Conservation (phyloP, 2,113 vertebrate genomes). For the Microtus oregoni region DNA sequence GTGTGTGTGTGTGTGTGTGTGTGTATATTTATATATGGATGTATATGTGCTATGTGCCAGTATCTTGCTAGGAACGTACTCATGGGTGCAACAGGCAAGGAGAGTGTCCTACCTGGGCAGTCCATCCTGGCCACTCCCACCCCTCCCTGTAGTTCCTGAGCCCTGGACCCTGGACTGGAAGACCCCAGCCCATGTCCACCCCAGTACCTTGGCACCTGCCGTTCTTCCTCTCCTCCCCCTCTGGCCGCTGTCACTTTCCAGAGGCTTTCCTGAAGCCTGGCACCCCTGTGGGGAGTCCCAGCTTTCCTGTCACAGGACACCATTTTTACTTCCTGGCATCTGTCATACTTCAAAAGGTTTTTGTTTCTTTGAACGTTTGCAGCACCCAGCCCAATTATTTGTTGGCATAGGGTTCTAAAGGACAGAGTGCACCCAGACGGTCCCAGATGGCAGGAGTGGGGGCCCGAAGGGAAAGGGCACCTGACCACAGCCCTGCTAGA, state of each 20-base stretch:
- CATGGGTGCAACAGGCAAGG: too few relatives aligned
- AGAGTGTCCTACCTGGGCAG: not conserved
- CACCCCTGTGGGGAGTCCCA: not conserved
- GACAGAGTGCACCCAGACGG: not conserved
- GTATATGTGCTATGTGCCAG: not conserved
- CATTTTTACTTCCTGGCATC: not conserved
- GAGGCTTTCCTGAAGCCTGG: not conserved
- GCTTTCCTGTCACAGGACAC: not conserved
- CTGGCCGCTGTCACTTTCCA: not conserved
- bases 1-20: too few relatives aligned
- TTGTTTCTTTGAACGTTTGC: not conserved
- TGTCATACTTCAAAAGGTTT: not conserved
- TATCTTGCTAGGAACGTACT: not conserved
- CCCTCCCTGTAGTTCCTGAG: not conserved
- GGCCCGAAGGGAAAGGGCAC: too few relatives aligned
- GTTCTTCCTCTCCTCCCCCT: not conserved
- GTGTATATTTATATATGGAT: rapidly evolving
- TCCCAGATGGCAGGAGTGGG: not conserved
- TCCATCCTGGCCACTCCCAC: not conserved
- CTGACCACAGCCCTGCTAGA: not conserved
- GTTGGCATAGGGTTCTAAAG: not conserved
- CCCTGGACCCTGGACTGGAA: not conserved
- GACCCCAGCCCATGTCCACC: not conserved
- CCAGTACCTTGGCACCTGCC: not conserved
- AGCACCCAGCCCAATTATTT: not conserved